These are phyloP conservation scores for Sipha maydis DNA, from an alignment of 2,888 invertebrate species.

Conservation along the genomic window DNA sequence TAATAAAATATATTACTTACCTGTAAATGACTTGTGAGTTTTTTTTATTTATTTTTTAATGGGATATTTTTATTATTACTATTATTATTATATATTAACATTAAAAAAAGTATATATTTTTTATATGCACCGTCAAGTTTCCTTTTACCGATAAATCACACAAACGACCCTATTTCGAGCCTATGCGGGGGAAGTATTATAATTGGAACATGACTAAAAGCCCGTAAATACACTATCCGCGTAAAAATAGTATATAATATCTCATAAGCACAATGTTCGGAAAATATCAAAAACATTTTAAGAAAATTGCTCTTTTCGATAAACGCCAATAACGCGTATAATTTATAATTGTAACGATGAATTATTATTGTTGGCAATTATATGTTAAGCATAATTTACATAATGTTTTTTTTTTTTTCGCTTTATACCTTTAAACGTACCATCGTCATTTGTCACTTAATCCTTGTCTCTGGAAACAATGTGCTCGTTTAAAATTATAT, in stretches of 20 bases:
- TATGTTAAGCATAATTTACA: neutral
- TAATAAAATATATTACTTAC: neutral
- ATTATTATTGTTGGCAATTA: neutral
- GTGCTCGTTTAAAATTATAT: too few species aligned
- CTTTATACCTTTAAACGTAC: neutral
- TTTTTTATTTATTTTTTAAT: neutral
- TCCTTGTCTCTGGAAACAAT: neutral
- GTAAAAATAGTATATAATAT: slow-evolving; percentile 32
- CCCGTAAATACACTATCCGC: slow-evolving; percentile 30
- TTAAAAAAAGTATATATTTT: slow-evolving; percentile 16
- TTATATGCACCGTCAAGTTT: neutral
- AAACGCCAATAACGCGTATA: neutral
- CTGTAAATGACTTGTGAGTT: neutral
- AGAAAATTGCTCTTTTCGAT: neutral
- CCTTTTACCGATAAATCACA: slow-evolving; percentile 5
- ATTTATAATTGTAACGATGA: neutral
- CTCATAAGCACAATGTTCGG: neutral
- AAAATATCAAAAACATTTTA: slow-evolving; percentile 5
- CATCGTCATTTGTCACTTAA: neutral
- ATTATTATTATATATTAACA: neutral
- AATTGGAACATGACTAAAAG: slow-evolving; percentile 58
- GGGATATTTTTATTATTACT: neutral
- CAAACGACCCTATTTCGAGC: slow-evolving; percentile 18
- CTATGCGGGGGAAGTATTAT: slow-evolving; percentile 25
- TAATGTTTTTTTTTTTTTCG: neutral